Conservation (phyloP, 1,140 invertebrate genomes). For the Lethrus apterus region DNA sequence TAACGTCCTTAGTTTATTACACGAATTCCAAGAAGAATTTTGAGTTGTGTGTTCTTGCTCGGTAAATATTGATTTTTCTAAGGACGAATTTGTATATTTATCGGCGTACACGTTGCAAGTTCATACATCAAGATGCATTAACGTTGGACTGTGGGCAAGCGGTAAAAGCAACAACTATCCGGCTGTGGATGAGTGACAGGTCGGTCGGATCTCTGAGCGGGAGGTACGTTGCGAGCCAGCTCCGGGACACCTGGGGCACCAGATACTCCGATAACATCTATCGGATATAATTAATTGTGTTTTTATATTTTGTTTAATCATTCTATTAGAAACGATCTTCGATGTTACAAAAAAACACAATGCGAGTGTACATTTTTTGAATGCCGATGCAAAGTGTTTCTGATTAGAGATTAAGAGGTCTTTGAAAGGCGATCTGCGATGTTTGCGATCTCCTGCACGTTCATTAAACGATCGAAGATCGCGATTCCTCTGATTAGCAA, state of each 20-base stretch:
- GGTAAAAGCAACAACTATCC: conserved; percentile 16
- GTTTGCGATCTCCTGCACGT: too few species aligned
- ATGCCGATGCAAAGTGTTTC: conserved; percentile 29
- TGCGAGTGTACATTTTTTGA: conserved; percentile 28
- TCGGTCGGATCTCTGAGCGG: conserved; percentile 23
- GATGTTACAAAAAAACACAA: conserved; percentile 20
- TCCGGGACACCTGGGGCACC: conserved; percentile 33
- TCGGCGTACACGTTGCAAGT: too few species aligned
- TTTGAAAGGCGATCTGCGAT: too few species aligned
- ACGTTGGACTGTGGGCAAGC: conserved; percentile 4
- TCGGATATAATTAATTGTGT: conserved; percentile 40
- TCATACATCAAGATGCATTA: conserved; percentile 10
- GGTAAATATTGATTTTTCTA: too few species aligned
- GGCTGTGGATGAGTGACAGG: conserved; percentile 25
- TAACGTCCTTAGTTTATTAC: too few species aligned
- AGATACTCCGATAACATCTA: conserved; percentile 33
- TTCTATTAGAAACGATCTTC: conserved; percentile 39
- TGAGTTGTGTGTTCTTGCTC: too few species aligned
- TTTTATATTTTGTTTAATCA: conserved; percentile 42
- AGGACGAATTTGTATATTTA: too few species aligned
- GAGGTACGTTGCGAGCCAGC: conserved; percentile 21
- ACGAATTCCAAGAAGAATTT: too few species aligned
- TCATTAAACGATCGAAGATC: too few species aligned
- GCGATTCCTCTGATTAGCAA: too few species aligned
- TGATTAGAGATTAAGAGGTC: conserved; percentile 27